phyloP scores from a whole-genome alignment of 2,797 vertebrate genomes.

The Eremophila alpestris region DNA sequence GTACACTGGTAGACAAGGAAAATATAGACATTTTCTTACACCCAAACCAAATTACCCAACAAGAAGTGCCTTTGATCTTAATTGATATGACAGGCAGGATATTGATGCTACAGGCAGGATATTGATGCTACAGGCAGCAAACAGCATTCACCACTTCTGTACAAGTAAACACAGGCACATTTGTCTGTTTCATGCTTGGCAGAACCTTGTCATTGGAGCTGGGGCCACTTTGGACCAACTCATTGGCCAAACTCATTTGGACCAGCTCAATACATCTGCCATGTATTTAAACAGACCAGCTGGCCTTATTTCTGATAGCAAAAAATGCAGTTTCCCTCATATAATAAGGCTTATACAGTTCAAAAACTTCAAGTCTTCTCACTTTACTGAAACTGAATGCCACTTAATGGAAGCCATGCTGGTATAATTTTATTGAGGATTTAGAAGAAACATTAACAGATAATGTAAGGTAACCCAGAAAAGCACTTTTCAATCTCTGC shows the following conservation, averaged over 20 bases:
- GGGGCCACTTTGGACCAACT: background rate
- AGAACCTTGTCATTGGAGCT: background rate
- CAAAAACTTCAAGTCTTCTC: conserved; percentile 63
- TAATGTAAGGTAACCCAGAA: conserved; percentile 64
- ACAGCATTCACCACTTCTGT: background rate
- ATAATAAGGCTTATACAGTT: conserved; percentile 38
- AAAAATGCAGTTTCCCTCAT: conserved; percentile 60
- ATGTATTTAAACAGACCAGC: conserved; percentile 43
- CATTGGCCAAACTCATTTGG: background rate
- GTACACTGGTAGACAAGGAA: background rate
- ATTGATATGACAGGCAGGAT: background rate
- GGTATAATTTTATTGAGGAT: background rate
- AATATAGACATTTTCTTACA: background rate
- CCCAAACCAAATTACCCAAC: background rate
- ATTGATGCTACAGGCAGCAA: background rate
- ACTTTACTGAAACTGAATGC: conserved; percentile 59
- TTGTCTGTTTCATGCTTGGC: background rate
- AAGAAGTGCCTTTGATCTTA: background rate
- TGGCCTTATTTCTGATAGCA: conserved; percentile 47
- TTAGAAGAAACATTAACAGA: conserved; percentile 65
- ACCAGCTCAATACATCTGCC: conserved; percentile 11
- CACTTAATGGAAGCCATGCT: conserved; percentile 52
- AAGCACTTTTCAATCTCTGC: conserved; percentile 35
- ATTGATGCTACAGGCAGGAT: too few relatives aligned
- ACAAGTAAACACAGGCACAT: background rate